Base-by-base conservation (phyloP, 2,113 vertebrate genomes). In the Acanthochromis polyacanthus region DNA sequence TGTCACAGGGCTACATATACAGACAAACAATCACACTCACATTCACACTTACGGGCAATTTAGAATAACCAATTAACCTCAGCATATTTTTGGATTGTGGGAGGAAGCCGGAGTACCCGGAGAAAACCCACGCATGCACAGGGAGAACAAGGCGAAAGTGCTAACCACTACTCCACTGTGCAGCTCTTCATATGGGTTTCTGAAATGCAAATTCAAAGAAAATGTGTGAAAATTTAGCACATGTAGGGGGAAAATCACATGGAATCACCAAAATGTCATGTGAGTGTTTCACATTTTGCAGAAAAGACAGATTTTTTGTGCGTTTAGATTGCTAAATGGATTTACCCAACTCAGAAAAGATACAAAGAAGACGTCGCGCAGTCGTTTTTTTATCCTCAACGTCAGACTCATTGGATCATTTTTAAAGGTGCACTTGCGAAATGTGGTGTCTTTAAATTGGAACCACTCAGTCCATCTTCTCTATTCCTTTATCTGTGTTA, bases 371-470 rank as follows among this genome's bases (percentile, higher is more conserved):
- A 1, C 5, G 52, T 20, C 22, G 1, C 28, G 52, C 2, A 60
- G 17, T 16, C 2, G 12, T 25, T 11, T 71, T 61, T 73, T 61
- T 40, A 8, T 52, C n/a, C 50, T 67, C 43, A 72, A 68, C 63
- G 9, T n/a, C 11, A 20, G 23, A 6, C 25, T 32, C 1, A 0
- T 38, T 23, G 10, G 28, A n/a, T 55, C 53, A 22, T 32, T 66
- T 25, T 59, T 12, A 60, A 69, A 52, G 28, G 40, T 19, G 38
- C 32, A 50, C 22, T 17, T 65, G 28, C 17, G 46, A 52, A 36
- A 28, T 40, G 45, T 23, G 2, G 15, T 62, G 19, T 45, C 46
- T 75, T 5, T 20, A 53, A 48, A 73, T 69, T 52, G 20, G 3
- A 10, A 20, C 17, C 15, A 65, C 64, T 58, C 43, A 38, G 19